Evolutionary conservation across 2,888 invertebrate species (phyloP).

Genomic region (Brenthis daphne): DNA sequence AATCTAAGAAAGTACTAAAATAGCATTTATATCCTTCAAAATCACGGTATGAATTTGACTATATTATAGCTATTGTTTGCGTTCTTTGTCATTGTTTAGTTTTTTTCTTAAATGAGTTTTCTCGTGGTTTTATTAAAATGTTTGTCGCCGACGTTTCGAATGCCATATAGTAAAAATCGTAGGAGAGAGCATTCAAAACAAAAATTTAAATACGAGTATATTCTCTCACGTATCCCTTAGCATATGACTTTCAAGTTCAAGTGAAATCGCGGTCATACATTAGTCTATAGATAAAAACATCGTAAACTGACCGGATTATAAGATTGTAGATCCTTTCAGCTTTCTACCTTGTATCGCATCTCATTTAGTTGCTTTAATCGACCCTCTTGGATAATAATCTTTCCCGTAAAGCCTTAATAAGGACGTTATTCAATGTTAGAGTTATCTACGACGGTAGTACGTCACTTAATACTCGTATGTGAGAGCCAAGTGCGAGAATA

Average conservation of each 20-base stretch:
- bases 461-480: constrained; percentile 12
- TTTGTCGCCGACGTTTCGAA: too few species aligned
- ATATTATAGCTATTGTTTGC: too few species aligned
- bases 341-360: constrained; percentile 48
- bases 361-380: constrained; percentile 51
- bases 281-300: constrained; percentile 39
- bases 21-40: too few species aligned
- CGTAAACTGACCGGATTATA: constrained; percentile 43
- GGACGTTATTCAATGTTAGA: constrained; percentile 36
- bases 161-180: too few species aligned
- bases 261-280: background rate
- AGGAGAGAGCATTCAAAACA: too few species aligned
- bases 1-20: too few species aligned
- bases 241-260: background rate
- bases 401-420: constrained; percentile 41
- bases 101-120: too few species aligned
- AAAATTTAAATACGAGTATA: too few species aligned
- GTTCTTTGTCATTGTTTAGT: too few species aligned
- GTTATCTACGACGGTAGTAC: constrained; percentile 21
- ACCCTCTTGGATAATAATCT: constrained; percentile 43
- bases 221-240: too few species aligned
- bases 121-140: too few species aligned
- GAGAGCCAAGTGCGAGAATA: background rate
- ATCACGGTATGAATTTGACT: too few species aligned
- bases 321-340: constrained; percentile 45